These are phyloP conservation scores for Elegia similella DNA, from an alignment of 2,888 invertebrate genomes.

Conservation along the genomic window DNA sequence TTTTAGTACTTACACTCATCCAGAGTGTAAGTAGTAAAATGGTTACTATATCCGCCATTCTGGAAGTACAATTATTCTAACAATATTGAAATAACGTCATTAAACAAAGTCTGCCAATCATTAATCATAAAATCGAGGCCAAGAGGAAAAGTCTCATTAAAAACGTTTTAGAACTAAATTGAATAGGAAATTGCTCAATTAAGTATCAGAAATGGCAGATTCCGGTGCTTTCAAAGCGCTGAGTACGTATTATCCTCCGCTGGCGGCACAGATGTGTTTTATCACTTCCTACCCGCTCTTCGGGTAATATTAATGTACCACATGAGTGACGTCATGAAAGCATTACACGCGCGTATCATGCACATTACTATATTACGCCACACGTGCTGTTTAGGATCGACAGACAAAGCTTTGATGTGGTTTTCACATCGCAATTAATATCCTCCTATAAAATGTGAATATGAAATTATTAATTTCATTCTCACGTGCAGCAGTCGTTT, in stretches of 20 bases:
- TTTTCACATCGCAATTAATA: constrained; percentile 47
- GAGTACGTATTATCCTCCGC: constrained; percentile 34
- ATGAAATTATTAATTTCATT: constrained; percentile 56
- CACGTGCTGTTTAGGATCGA: constrained; percentile 32
- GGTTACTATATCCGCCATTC: too few species aligned
- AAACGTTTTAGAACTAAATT: constrained; percentile 12
- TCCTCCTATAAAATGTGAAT: constrained; percentile 46
- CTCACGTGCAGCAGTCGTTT: constrained; percentile 51
- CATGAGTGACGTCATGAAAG: constrained; percentile 38
- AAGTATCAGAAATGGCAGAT: constrained; percentile 13
- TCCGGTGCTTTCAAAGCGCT: constrained; percentile 19
- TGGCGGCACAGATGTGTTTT: constrained; percentile 60
- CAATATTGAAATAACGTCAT: too few species aligned
- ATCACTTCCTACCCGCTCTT: constrained; percentile 38
- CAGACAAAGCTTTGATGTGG: constrained; percentile 41
- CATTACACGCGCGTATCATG: constrained; percentile 22
- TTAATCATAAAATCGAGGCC: background rate
- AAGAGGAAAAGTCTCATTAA: constrained; percentile 8
- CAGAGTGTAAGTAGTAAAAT: too few species aligned
- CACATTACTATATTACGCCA: constrained; percentile 27
- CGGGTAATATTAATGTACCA: constrained; percentile 39
- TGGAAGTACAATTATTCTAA: too few species aligned
- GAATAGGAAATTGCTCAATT: constrained; percentile 7
- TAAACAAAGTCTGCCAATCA: background rate
- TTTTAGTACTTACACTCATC: too few species aligned